phyloP scores from a whole-genome alignment of 2,888 invertebrate genomes.

The Plebejus melissa region DNA sequence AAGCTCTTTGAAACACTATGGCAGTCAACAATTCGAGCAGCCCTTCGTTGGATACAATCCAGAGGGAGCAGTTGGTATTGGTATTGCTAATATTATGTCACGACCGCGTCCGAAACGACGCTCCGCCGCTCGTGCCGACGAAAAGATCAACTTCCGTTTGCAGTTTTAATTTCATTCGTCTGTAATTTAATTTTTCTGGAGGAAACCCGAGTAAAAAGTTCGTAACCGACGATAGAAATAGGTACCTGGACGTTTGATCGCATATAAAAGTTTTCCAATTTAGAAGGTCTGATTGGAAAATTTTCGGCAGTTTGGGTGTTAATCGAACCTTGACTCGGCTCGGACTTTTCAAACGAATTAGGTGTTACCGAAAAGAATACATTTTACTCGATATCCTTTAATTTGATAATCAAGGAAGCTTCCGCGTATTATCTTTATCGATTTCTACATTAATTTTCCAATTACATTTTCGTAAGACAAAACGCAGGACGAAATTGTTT shows the following conservation, averaged over 20 bases:
- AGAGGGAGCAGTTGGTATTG: no score
- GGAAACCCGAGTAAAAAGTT: constrained; percentile 60
- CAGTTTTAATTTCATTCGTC: constrained; percentile 31
- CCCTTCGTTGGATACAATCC: no score
- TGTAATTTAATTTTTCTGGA: constrained; percentile 35
- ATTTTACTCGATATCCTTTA: constrained; percentile 11
- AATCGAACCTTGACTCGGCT: constrained; percentile 70
- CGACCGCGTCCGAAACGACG: constrained; percentile 14
- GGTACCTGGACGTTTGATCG: constrained; percentile 75
- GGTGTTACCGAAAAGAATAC: constrained; percentile 42
- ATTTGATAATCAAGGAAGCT: constrained; percentile 13
- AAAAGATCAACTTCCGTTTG: constrained; percentile 9
- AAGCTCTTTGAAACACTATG: no score
- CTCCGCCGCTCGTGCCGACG: background rate
- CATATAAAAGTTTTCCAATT: constrained; percentile 79
- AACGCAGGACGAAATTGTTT: background rate
- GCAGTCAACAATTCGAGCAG: no score
- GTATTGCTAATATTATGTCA: constrained; percentile 38
- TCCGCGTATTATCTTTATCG: constrained; percentile 19
- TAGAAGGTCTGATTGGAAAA: constrained; percentile 76
- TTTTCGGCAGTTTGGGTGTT: constrained; percentile 75
- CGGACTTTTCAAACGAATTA: constrained; percentile 62
- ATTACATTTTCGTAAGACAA: background rate
- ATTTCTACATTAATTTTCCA: constrained; percentile 10
- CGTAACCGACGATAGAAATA: constrained; percentile 63